Percentiles rank a stretch among this genome's conserved stretches.
Conservation (phyloP, 2,113 vertebrate species). For the Alethe diademata region DNA sequence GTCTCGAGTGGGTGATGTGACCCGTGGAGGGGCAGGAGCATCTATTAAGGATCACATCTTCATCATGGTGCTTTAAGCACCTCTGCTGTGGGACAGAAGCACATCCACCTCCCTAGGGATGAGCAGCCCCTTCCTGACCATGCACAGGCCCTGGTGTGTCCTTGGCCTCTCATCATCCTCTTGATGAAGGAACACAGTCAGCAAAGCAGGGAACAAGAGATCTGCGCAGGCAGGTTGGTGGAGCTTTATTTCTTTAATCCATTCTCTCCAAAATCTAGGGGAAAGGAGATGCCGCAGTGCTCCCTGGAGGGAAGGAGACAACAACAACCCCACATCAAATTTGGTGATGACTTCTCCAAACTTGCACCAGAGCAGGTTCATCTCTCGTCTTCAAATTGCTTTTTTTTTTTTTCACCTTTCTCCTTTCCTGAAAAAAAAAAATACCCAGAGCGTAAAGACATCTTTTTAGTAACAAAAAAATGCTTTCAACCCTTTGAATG, state of each 20-base stretch:
- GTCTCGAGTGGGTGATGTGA: rapidly evolving
- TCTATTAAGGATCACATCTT: rapidly evolving
- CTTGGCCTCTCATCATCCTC: not conserved
- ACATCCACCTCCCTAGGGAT: rapidly evolving
- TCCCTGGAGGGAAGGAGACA: not conserved
- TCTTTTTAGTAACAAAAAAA: not conserved
- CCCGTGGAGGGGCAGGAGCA: not conserved
- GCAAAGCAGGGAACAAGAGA: not conserved
- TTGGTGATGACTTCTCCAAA: not conserved
- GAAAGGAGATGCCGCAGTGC: not conserved
- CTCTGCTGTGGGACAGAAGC: not conserved
- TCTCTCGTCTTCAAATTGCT: not conserved
- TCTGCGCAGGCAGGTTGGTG: not conserved
- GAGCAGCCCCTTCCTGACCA: not conserved
- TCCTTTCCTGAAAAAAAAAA: not conserved
- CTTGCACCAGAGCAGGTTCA: not conserved
- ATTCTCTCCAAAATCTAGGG: not conserved
- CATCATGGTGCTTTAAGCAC: rapidly evolving
- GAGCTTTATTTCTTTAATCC: not conserved
- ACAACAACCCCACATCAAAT: not conserved
- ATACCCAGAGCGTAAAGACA: not conserved
- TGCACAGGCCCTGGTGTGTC: not conserved
- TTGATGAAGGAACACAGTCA: not conserved
- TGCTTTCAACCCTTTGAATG: not conserved
- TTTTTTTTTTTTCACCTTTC: not conserved